Conservation (phyloP, 2,888 invertebrate species). For the Agrochola circellaris region DNA sequence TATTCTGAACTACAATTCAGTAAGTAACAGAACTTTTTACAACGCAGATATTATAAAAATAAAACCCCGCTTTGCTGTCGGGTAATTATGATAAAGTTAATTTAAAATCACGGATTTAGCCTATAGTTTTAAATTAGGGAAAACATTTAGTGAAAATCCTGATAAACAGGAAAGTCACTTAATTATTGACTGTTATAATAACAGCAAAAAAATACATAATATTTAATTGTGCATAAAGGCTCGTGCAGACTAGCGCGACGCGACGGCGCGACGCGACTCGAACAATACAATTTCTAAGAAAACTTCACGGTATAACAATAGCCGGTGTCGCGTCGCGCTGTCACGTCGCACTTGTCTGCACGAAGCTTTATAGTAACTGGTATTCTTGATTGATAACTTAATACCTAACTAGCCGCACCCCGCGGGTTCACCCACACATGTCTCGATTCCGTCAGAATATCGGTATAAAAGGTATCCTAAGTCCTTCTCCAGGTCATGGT, state of each 20-base stretch:
- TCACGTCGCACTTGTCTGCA: no score
- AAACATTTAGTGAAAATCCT: background rate
- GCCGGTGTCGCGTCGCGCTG: no score
- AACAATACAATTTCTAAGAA: no score
- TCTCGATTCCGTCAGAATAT: no score
- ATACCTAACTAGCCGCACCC: no score
- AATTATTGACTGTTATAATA: background rate
- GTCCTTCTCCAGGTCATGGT: no score
- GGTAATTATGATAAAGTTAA: background rate
- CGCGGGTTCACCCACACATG: no score
- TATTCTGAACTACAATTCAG: background rate
- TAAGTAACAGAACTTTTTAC: background rate
- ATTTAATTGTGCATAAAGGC: background rate
- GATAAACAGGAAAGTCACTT: slow-evolving; percentile 30
- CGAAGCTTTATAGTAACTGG: background rate
- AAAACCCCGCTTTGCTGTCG: background rate
- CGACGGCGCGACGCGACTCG: no score
- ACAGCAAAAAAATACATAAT: background rate
- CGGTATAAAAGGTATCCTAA: no score
- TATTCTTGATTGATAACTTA: background rate
- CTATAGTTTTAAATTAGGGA: slow-evolving; percentile 5
- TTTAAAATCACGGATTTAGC: background rate
- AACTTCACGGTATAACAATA: no score
- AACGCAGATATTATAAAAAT: background rate
- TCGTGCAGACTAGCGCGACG: no score